phyloP scores from a whole-genome alignment of 2,113 vertebrate species.

The Bubalus kerabau region DNA sequence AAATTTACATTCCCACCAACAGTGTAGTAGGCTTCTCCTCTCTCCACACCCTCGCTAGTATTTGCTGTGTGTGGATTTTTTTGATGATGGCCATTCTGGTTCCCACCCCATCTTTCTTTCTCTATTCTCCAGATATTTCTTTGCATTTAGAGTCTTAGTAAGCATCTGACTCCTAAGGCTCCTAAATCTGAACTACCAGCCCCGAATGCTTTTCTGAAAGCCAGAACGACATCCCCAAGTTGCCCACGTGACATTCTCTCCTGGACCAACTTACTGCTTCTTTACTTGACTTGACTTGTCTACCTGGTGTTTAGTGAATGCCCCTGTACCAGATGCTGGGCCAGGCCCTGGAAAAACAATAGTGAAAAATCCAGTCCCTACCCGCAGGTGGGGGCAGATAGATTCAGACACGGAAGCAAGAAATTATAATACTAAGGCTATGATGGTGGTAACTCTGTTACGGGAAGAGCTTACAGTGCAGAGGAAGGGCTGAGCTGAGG shows the following conservation, averaged over 20 bases:
- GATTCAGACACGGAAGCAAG: not conserved
- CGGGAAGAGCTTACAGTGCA: accelerated
- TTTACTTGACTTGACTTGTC: not conserved
- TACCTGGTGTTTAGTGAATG: not conserved
- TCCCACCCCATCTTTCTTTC: not conserved
- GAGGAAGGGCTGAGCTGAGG: not conserved
- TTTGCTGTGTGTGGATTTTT: not conserved
- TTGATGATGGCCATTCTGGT: not conserved
- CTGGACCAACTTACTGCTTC: not conserved
- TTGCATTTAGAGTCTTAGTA: not conserved
- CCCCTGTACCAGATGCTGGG: not conserved
- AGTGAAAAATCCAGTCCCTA: not conserved
- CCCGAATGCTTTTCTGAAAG: not conserved
- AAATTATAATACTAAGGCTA: not conserved
- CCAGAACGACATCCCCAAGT: accelerated
- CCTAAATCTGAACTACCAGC: not conserved
- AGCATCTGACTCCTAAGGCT: not conserved
- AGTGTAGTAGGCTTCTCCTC: not conserved
- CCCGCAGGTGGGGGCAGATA: not conserved
- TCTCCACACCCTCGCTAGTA: not conserved
- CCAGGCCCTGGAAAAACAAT: not conserved
- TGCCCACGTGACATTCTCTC: accelerated
- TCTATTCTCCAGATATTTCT: not conserved
- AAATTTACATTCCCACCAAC: not conserved
- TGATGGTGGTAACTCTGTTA: not conserved